A percentile compares a stretch with the other conserved stretches of the same genome.
These are phyloP conservation scores for Macaria liturata DNA, from an alignment of 2,888 invertebrate genomes.

Conservation along the genomic window DNA sequence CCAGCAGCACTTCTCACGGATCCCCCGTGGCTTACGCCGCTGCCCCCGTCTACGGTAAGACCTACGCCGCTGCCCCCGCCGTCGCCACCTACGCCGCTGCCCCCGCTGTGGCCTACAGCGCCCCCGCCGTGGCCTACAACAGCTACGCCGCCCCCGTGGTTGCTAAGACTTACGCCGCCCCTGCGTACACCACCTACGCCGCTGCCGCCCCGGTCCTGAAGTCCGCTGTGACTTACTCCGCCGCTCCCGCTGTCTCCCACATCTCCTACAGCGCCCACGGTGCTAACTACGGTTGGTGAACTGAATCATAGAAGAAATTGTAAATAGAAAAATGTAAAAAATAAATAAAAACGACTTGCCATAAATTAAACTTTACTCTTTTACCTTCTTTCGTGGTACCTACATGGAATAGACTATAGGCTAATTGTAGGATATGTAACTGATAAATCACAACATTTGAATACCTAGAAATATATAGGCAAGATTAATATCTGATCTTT, in stretches of 20 bases:
- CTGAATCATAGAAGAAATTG: conserved; percentile 53
- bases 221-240: conserved; percentile 79
- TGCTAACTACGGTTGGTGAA: conserved; percentile 86
- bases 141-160: conserved; percentile 47
- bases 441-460: no score
- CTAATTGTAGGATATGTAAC: no score
- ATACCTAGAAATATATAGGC: no score
- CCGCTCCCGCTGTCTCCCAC: conserved; percentile 85
- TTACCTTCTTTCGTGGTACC: neutral
- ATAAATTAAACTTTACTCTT: conserved; percentile 30
- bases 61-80: conserved; percentile 48
- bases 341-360: conserved; percentile 50
- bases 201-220: conserved; percentile 63
- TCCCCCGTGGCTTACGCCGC: conserved; percentile 66
- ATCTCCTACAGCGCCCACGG: conserved; percentile 85
- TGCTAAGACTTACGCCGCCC: conserved; percentile 43
- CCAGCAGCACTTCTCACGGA: conserved; percentile 55
- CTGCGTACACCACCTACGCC: conserved; percentile 54
- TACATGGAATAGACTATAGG: neutral
- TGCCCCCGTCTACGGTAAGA: conserved; percentile 48
- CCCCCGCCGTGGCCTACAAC: conserved; percentile 53
- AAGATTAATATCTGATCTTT: no score
- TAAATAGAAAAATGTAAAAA: conserved; percentile 52
- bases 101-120: conserved; percentile 53
- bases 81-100: conserved; percentile 51